Base-by-base conservation (phyloP, 1,140 invertebrate genomes). In the Xylocopa sonorina region DNA sequence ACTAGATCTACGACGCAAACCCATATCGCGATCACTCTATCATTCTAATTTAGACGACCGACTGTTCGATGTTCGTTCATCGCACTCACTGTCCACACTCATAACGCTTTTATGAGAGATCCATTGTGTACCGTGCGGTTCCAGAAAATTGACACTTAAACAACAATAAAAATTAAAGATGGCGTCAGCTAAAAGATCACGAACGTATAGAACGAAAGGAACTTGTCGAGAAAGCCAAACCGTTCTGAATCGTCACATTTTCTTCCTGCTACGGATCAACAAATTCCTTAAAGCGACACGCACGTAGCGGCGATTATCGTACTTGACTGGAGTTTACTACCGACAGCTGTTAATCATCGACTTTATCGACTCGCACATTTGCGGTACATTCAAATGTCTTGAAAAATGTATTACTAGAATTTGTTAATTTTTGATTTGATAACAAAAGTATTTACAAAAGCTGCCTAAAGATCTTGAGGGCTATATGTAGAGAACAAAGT, bases 1-100 rank as follows among this genome's bases (percentile, higher is more conserved):
- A 71, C 29, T 69, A 69, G 84, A 88, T 85, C 83, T 87, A 86
- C 80, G 68, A 88, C 81, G 84, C 80, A 88, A 88, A 88, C 80
- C 87, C 88, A 89, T 88, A 80, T 81, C 81, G 73, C 74, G 51
- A 32, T 78, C 62, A 67, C 73, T 60, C 27, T 80, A 76, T 72
- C 71, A 69, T 71, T 76, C 80, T 62, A 57, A 79, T 48, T 73
- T 82, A 58, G 58, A 73, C 29, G 29, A 55, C 46, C 50, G 53
- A 16, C 38, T 10, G 57, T 60, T 43, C n/a, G n/a, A 55, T 55
- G 64, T 72, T 55, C 29, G 58, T 72, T 73, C 62, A 50, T n/a
- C 32, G n/a, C 77, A 55, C 68, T 46, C 80, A 50, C 63, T 84
- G 12, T 51, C 53, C 41, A 57, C 57, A 62, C 68, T 64, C 57